These are phyloP conservation scores for Pyrgus malvae DNA, from an alignment of 2,888 invertebrate species.

Conservation along the genomic window DNA sequence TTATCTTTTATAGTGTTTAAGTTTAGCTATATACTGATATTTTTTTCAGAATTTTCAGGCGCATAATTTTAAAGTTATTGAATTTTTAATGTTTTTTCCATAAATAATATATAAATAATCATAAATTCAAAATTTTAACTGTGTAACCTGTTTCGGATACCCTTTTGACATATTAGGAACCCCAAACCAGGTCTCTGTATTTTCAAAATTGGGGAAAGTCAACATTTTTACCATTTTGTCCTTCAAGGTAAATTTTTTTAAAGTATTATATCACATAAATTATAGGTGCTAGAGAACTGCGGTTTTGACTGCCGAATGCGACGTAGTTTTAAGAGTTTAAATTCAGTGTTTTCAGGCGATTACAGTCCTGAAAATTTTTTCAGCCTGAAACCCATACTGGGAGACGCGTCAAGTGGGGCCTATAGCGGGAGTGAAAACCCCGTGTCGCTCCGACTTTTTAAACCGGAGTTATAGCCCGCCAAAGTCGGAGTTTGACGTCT, in stretches of 20 bases:
- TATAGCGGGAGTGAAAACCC: neutral
- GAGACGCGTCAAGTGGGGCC: no score
- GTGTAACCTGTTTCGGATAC: neutral
- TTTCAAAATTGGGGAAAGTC: neutral
- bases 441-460: neutral
- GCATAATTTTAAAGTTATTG: neutral
- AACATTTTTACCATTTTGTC: neutral
- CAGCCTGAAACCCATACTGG: neutral
- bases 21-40: neutral
- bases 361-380: neutral
- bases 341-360: neutral
- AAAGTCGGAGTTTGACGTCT: no score
- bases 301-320: neutral
- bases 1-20: neutral
- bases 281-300: neutral
- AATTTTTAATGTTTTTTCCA: neutral
- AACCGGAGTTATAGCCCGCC: no score
- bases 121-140: neutral
- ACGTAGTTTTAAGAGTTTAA: no score
- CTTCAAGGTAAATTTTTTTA: neutral
- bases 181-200: neutral
- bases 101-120: neutral
- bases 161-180: neutral
- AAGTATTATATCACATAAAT: neutral
- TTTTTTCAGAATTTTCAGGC: neutral